Percentiles rank a stretch among this genome's conserved stretches.
Evolutionary conservation across 2,113 vertebrate species (phyloP).

Genomic region (Pedionomus torquatus): DNA sequence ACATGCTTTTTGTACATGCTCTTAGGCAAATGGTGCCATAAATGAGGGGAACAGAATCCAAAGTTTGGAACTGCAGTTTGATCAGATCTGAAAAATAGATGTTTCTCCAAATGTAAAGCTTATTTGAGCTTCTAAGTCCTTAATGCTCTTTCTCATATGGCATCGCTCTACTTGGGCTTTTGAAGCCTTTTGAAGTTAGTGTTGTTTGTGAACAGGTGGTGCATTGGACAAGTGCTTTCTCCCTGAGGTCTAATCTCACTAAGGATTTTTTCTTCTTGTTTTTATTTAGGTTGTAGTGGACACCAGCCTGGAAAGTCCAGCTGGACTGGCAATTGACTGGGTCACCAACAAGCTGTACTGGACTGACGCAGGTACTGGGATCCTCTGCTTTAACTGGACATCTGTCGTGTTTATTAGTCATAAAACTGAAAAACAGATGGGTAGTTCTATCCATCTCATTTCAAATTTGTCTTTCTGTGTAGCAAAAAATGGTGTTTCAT

Average conservation of each 20-base stretch:
- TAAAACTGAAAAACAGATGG: neutral
- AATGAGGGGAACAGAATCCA: neutral
- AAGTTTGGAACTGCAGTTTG: neutral
- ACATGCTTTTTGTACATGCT: neutral
- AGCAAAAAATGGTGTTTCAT: neutral
- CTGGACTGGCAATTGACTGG: slow-evolving; percentile 98
- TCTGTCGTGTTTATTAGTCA: neutral
- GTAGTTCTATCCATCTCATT: neutral
- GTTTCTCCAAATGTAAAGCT: neutral
- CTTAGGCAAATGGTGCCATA: neutral
- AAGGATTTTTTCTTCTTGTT: slow-evolving; percentile 11
- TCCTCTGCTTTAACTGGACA: neutral
- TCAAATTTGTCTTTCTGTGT: neutral
- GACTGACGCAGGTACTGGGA: slow-evolving; percentile 93
- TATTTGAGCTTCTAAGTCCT: neutral
- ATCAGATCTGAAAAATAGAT: neutral
- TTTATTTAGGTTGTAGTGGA: slow-evolving; percentile 89
- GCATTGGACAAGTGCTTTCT: neutral
- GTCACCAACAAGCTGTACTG: slow-evolving; percentile 95
- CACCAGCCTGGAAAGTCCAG: slow-evolving; percentile 96
- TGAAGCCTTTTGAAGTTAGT: neutral
- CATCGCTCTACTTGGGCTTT: neutral
- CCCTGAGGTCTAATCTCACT: neutral
- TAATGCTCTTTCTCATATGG: neutral
- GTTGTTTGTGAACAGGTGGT: neutral